A percentile compares a stretch with the other conserved stretches of the same genome.
phyloP scores from a whole-genome alignment of 2,888 invertebrate genomes.

The Chrysomela aeneicollis region DNA sequence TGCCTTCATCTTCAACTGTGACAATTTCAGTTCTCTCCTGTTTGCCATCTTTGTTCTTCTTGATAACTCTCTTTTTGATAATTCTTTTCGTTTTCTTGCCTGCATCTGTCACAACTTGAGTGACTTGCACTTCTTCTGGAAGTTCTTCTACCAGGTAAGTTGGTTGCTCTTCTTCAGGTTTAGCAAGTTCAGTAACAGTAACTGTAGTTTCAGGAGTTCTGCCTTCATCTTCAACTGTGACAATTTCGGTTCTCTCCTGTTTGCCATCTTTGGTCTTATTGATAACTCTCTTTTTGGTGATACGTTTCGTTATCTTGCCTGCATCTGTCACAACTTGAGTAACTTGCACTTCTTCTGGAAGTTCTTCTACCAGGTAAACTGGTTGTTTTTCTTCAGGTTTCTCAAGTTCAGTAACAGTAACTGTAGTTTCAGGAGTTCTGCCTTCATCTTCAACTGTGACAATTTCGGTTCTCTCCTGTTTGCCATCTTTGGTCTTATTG shows the following conservation, averaged over 20 bases:
- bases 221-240: conserved; percentile 52
- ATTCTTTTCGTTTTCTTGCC: conserved; percentile 51
- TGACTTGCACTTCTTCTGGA: conserved; percentile 52
- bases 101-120: conserved; percentile 46
- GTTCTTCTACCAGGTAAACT: conserved; percentile 41
- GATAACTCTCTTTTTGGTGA: conserved; percentile 48
- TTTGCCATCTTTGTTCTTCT: conserved; percentile 56
- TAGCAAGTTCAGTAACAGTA: conserved; percentile 50
- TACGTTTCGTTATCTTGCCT: conserved; percentile 43
- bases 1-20: conserved; percentile 56
- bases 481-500: conserved; percentile 57
- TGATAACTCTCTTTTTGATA: conserved; percentile 53
- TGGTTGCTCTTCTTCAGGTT: conserved; percentile 47
- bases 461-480: conserved; percentile 59
- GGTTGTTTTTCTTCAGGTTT: conserved; percentile 49
- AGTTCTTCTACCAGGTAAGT: conserved; percentile 51
- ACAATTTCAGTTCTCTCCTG: conserved; percentile 49
- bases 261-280: conserved; percentile 51
- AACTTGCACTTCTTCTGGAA: conserved; percentile 48
- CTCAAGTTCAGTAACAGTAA: conserved; percentile 47
- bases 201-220: conserved; percentile 47
- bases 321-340: conserved; percentile 27
- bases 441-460: conserved; percentile 58
- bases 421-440: conserved; percentile 49
- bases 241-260: conserved; percentile 52